phyloP scores from a whole-genome alignment of 2,797 vertebrate species.

The Hyperoplus lanceolatus region DNA sequence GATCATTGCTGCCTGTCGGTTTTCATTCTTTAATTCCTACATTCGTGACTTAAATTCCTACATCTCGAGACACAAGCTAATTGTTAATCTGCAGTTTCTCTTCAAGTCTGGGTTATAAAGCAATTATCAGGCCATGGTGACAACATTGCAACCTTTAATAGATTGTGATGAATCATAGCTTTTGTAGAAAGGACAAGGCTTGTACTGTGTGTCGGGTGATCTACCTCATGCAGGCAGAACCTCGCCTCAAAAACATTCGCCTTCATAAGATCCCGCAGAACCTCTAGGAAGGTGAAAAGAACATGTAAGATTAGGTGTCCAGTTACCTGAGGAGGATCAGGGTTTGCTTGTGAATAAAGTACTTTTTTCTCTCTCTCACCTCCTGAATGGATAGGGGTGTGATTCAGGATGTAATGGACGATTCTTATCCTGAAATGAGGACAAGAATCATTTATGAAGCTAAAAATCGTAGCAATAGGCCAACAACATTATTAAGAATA shows the following conservation, averaged over 20 bases:
- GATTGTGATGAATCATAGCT: background rate
- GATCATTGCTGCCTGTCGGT: background rate
- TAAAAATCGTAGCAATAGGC: background rate
- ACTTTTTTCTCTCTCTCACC: conserved; percentile 70
- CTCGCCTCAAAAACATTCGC: conserved; percentile 87
- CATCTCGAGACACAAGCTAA: background rate
- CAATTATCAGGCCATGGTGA: background rate
- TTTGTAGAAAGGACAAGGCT: background rate
- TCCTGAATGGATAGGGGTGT: conserved; percentile 76
- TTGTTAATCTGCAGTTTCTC: background rate
- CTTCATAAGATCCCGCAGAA: conserved; percentile 84
- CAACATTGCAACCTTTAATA: background rate
- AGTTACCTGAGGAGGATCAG: background rate
- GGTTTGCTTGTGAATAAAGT: background rate
- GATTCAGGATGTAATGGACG: conserved; percentile 89
- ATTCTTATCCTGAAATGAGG: conserved; percentile 90
- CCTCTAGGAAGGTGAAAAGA: conserved; percentile 78
- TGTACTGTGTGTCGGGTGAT: conserved; percentile 18
- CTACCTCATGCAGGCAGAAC: conserved; percentile 93
- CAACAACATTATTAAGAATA: background rate
- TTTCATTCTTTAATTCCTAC: conserved; percentile 8
- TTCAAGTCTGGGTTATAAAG: background rate
- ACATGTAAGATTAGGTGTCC: background rate
- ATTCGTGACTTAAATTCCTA: background rate
- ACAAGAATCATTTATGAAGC: conserved; percentile 16